These are phyloP conservation scores for Ceyx margarethae DNA, from an alignment of 2,113 vertebrate species.

Conservation along the genomic window DNA sequence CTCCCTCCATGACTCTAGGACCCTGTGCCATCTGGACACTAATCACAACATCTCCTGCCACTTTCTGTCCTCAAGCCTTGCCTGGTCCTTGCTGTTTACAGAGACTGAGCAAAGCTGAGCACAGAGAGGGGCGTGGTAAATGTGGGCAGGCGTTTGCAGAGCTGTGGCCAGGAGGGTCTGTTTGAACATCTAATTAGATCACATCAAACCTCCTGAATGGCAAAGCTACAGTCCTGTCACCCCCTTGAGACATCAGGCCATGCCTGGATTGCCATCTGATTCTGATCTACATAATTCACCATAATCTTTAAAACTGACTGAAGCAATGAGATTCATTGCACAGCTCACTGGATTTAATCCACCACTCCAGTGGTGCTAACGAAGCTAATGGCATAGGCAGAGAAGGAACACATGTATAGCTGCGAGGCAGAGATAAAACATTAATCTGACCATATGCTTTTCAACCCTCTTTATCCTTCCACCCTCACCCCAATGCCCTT, in stretches of 20 bases:
- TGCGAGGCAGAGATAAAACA: not conserved
- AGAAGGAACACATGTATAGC: not conserved
- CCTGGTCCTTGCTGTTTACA: not conserved
- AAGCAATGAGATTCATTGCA: not conserved
- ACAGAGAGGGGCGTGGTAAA: not conserved
- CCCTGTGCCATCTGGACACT: not conserved
- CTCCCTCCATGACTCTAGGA: not conserved
- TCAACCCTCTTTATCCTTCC: not conserved
- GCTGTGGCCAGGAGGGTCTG: not conserved
- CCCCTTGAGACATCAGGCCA: not conserved
- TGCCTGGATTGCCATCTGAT: constrained; percentile 37
- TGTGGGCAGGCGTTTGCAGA: not conserved
- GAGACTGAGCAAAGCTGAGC: not conserved
- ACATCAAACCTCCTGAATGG: not conserved
- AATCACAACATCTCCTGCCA: no score
- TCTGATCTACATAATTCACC: constrained; percentile 54
- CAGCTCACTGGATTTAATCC: constrained; percentile 31
- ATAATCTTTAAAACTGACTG: constrained; percentile 8
- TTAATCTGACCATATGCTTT: not conserved
- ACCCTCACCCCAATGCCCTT: not conserved
- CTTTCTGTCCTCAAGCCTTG: not conserved
- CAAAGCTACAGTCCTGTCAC: not conserved
- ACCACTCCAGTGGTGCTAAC: not conserved
- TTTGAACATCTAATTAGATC: constrained; percentile 10
- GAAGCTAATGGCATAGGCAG: constrained; percentile 1